Conservation (phyloP, 2,113 vertebrate genomes). For the Echinops telfairi region DNA sequence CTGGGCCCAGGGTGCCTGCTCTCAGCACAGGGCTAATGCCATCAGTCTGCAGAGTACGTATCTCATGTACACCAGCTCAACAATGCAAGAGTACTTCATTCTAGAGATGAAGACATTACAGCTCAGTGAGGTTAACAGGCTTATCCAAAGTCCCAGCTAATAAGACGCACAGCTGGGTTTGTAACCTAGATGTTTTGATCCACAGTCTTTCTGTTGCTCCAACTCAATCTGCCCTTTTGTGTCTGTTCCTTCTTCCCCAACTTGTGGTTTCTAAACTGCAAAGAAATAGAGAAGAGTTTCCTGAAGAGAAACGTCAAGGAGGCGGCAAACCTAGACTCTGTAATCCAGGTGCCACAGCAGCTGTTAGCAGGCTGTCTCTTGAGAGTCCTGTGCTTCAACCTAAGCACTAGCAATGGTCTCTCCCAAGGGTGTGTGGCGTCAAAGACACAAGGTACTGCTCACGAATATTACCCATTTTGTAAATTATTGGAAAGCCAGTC, state of each 20-base stretch:
- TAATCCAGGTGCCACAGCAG: constrained; percentile 4
- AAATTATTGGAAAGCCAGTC: not conserved
- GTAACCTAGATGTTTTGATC: constrained; percentile 12
- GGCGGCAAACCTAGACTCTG: constrained; percentile 24
- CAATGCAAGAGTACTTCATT: not conserved
- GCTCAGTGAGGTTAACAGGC: not conserved
- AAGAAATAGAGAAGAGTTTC: not conserved
- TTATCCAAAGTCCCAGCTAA: constrained; percentile 34
- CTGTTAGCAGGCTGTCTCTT: not conserved
- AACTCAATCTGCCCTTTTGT: not conserved
- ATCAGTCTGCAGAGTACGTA: too few species aligned
- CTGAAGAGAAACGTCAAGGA: constrained; percentile 24
- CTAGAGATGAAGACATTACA: constrained; percentile 36
- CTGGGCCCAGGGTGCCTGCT: constrained; percentile 32
- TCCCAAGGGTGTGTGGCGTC: not conserved
- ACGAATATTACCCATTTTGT: not conserved
- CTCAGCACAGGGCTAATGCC: not conserved
- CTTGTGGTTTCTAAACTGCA: not conserved
- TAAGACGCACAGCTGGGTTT: not conserved
- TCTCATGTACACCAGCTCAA: not conserved
- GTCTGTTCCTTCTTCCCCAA: not conserved
- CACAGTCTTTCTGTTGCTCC: not conserved
- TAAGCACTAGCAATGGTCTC: not conserved
- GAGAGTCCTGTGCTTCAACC: not conserved
- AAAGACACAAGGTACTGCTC: not conserved